Base-by-base conservation (phyloP, 2,113 vertebrate genomes). In the Xiphophorus hellerii region DNA sequence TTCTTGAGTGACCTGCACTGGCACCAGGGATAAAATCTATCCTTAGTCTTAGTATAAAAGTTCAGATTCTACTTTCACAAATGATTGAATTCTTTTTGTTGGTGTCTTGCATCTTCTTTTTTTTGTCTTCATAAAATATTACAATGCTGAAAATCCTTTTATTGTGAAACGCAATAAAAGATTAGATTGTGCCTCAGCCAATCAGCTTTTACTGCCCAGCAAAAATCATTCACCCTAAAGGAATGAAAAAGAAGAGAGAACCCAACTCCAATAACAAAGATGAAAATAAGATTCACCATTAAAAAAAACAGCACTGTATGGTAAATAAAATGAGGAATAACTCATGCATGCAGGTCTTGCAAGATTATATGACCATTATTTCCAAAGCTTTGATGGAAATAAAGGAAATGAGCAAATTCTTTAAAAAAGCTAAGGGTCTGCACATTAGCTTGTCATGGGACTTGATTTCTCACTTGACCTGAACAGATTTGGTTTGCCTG, bases 281-380 rank as follows among this genome's bases (percentile, higher is more conserved):
- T 12, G 33, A 73, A 76, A 66, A 61, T n/a, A 75, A 27, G 37
- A 35, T 64, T 62, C 66, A 58, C 48, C 37, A 39, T 58, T 13
- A 1, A 63, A 71, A 65, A 60, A 71, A 17, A 37, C 35, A 37
- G 7, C n/a, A 3, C 69, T 13, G 44, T 25, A 20, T 22, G 39
- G 10, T 12, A 12, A 37, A 37, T 37, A 11, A 89, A 84, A 88
- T 69, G 44, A 37, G 69, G 44, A 48, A 65, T 90, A 82, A 80
- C 86, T 88, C 82, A 84, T 65, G 74, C 78, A 77, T 76, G 68
- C 58, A 51, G 70, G 77, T 51, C 35, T 66, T 37, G 25, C 70
- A 62, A 42, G 67, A 80, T 81, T 62, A 77, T 84, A 72, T 78
- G 80, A 76, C 81, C 76, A 82, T 87, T 92, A 84, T 85, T 83